phyloP scores from a whole-genome alignment of 92 coral and sea anemone genomes.

The Galaxea fascicularis region DNA sequence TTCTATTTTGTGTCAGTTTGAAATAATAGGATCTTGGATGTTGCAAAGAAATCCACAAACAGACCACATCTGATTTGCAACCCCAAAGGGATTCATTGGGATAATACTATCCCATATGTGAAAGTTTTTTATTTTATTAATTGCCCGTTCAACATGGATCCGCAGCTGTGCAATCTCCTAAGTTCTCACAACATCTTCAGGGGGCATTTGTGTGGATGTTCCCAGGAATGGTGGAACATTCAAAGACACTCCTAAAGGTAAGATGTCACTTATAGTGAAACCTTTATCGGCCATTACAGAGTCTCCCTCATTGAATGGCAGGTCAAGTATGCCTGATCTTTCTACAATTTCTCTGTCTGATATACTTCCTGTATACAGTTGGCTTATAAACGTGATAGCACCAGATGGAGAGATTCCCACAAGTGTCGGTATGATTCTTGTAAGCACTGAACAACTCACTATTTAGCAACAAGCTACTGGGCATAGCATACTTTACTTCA shows the following conservation, averaged over 20 bases:
- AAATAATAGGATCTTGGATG: constrained; percentile 39
- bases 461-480: constrained; percentile 21
- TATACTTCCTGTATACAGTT: constrained; percentile 49
- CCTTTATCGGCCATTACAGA: constrained; percentile 67
- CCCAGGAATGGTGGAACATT: constrained; percentile 60
- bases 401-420: constrained; percentile 32
- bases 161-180: constrained; percentile 51
- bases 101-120: constrained; percentile 54
- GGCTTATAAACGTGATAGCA: constrained; percentile 21
- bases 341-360: constrained; percentile 60
- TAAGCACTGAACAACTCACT: constrained; percentile 27
- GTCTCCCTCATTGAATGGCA: constrained; percentile 41
- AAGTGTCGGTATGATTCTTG: constrained; percentile 8
- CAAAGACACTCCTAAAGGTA: constrained; percentile 56
- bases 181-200: constrained; percentile 55
- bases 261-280: constrained; percentile 47
- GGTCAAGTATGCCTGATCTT: constrained; percentile 50
- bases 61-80: constrained; percentile 61
- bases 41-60: constrained; percentile 63
- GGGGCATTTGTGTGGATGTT: constrained; percentile 38
- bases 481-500: constrained; percentile 7
- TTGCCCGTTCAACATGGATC: constrained; percentile 59
- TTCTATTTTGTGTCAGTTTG: constrained; percentile 15
- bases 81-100: constrained; percentile 37
- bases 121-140: constrained; percentile 51